phyloP scores from a whole-genome alignment of 2,113 vertebrate species.

The Pomatostomus ruficeps region DNA sequence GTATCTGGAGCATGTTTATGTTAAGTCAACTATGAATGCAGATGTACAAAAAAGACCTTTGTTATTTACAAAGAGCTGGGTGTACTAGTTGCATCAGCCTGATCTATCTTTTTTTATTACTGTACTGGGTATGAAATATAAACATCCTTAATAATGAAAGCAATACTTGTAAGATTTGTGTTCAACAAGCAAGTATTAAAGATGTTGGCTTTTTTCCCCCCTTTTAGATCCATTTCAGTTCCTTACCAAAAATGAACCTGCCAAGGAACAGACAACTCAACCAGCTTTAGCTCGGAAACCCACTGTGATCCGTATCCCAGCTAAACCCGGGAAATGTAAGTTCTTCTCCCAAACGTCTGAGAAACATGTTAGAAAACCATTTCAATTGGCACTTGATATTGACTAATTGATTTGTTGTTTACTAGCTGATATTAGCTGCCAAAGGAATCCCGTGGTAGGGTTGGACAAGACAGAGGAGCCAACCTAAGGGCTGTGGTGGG shows the following conservation, averaged over 20 bases:
- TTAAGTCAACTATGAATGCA: slow-evolving; percentile 15
- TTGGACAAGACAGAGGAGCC: background rate
- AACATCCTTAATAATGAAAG: slow-evolving; percentile 44
- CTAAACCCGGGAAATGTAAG: slow-evolving; percentile 76
- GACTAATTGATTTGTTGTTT: background rate
- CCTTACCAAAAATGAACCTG: slow-evolving; percentile 65
- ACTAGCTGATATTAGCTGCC: background rate
- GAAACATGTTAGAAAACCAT: background rate
- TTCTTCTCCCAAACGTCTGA: background rate
- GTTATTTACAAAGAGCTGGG: slow-evolving; percentile 44
- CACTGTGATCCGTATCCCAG: slow-evolving; percentile 90
- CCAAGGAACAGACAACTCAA: slow-evolving; percentile 49
- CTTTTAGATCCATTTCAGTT: slow-evolving; percentile 76
- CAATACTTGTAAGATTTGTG: slow-evolving; percentile 17
- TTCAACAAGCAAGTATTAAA: slow-evolving; percentile 50
- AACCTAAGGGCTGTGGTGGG: background rate
- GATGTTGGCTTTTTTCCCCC: background rate
- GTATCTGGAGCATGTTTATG: slow-evolving; percentile 37
- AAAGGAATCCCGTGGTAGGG: background rate
- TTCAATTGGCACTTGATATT: background rate
- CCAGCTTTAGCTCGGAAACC: slow-evolving; percentile 76
- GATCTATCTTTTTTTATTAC: slow-evolving; percentile 12
- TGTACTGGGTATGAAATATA: slow-evolving; percentile 33
- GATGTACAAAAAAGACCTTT: slow-evolving; percentile 18
- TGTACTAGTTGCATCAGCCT: slow-evolving; percentile 35